Percentiles rank a stretch among this genome's conserved stretches.
Evolutionary conservation across 2,888 invertebrate species (phyloP).

Genomic region (Dolomedes plantarius): DNA sequence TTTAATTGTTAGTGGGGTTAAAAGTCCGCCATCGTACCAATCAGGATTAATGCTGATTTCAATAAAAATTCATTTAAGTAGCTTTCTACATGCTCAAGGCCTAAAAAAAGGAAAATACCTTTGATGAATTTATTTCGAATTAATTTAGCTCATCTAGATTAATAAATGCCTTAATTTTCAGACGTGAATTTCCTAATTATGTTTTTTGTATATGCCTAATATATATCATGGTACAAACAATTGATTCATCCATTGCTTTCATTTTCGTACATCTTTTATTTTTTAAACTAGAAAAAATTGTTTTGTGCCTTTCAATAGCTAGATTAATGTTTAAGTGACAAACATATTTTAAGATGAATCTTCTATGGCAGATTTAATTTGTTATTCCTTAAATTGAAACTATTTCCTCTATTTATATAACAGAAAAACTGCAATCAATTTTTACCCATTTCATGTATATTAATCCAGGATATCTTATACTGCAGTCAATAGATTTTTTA

Average conservation of each 20-base stretch:
- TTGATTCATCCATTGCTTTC: background rate
- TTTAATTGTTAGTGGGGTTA: too few relatives aligned
- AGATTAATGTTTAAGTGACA: background rate
- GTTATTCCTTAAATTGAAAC: background rate
- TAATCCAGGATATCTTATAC: background rate
- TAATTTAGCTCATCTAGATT: background rate
- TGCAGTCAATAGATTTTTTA: background rate
- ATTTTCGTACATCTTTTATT: background rate
- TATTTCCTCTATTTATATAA: background rate
- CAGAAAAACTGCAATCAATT: slow-evolving; percentile 6
- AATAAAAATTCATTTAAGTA: too few relatives aligned
- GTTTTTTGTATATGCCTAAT: background rate
- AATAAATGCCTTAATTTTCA: background rate
- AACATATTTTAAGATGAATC: slow-evolving; percentile 1
- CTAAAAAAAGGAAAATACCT: background rate
- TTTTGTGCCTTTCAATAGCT: slow-evolving; percentile 2
- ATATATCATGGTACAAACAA: background rate
- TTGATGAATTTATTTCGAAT: background rate
- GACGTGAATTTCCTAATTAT: background rate
- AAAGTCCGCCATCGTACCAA: too few relatives aligned
- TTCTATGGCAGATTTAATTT: background rate
- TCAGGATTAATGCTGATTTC: too few relatives aligned
- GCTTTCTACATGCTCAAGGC: too few relatives aligned
- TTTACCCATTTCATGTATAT: background rate
- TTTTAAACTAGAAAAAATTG: background rate